Conservation (phyloP, 2,113 vertebrate species). For the Siniperca knerii region DNA sequence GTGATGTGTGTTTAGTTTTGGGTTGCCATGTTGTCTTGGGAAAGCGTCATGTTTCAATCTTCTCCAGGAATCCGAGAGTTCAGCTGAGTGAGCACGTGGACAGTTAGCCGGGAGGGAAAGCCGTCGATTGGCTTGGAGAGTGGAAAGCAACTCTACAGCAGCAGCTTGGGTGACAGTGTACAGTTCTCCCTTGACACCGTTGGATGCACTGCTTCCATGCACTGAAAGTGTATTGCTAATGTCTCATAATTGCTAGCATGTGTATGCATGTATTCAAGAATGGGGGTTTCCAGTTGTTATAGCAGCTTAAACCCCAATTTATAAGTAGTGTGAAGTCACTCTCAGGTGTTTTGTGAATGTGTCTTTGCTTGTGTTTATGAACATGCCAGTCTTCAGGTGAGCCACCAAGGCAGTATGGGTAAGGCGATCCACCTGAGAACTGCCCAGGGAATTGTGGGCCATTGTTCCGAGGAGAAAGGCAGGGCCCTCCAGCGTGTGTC, state of each 20-base stretch:
- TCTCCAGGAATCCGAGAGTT: slow-evolving; percentile 59
- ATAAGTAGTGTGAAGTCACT: neutral
- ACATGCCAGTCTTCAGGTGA: slow-evolving; percentile 55
- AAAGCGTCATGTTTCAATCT: slow-evolving; percentile 66
- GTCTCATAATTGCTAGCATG: slow-evolving; percentile 51
- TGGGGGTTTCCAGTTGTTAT: slow-evolving; percentile 50
- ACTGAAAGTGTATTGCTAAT: slow-evolving; percentile 27
- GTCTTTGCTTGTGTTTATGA: slow-evolving; percentile 9
- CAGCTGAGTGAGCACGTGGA: slow-evolving; percentile 45
- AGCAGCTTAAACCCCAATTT: slow-evolving; percentile 18
- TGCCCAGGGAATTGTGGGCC: slow-evolving; percentile 79
- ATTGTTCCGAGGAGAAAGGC: slow-evolving; percentile 78
- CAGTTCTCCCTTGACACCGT: slow-evolving; percentile 52
- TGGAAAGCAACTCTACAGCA: slow-evolving; percentile 45
- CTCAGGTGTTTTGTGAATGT: neutral
- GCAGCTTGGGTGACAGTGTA: slow-evolving; percentile 69
- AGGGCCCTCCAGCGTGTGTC: slow-evolving; percentile 80
- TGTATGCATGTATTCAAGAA: slow-evolving; percentile 22
- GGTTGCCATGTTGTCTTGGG: slow-evolving; percentile 68
- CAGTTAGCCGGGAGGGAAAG: slow-evolving; percentile 52
- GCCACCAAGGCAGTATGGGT: slow-evolving; percentile 67
- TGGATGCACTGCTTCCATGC: slow-evolving; percentile 44
- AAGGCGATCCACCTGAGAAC: slow-evolving; percentile 84
- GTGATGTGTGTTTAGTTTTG: slow-evolving; percentile 63
- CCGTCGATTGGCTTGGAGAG: slow-evolving; percentile 48